Evolutionary conservation across 2,888 invertebrate genomes (phyloP), one percentile per base, ranked within the genome.

Genomic region (Octonoba sinensis): DNA sequence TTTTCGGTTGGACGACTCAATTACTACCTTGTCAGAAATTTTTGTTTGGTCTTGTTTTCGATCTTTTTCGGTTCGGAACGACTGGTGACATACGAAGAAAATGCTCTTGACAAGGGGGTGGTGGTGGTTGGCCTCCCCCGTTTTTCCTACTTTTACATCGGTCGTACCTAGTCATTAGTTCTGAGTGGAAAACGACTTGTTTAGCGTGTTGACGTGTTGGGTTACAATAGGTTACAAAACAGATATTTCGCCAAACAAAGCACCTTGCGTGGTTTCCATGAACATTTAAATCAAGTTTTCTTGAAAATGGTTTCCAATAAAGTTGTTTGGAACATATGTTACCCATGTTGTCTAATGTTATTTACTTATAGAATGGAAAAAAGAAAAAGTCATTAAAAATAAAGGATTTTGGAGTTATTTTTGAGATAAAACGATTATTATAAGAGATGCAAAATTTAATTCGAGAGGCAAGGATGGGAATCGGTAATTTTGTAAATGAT

Each of bases 31-130:
- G 62, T 69, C 69, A 77, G 64, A 27, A 36, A 46, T 44, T 20
- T 36, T 36, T 36, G 12, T 73, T 60, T 59, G 36, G 59, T 47
- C 62, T 62, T 60, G 20, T 54, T 16, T 22, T 3, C 62, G n/a
- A 49, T 72, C 51, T 27, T 62, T 62, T 71, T 20, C 16, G 6
- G 36, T 36, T 36, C 36, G 36, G 6, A 51, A 51, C 22, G 20
- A 56, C 20, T 64, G 76, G 76, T 77, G 76, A 69, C 70, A 77
- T 47, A 69, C 69, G 69, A 69, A 70, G 76, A 70, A 77, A 77
- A 47, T 77, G 76, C 36, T 62, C 46, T 64, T 77, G 69, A 70
- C 69, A 69, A 70, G 75, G 49, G 62, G 76, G 62, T 67, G 74
- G 62, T 4, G 20, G 44, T 6, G 46, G 24, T 54, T 36, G 16